Percentiles rank a stretch among this genome's conserved stretches.
Evolutionary conservation across 1,140 invertebrate genomes (phyloP).

Genomic region (Ceratina calcarata): DNA sequence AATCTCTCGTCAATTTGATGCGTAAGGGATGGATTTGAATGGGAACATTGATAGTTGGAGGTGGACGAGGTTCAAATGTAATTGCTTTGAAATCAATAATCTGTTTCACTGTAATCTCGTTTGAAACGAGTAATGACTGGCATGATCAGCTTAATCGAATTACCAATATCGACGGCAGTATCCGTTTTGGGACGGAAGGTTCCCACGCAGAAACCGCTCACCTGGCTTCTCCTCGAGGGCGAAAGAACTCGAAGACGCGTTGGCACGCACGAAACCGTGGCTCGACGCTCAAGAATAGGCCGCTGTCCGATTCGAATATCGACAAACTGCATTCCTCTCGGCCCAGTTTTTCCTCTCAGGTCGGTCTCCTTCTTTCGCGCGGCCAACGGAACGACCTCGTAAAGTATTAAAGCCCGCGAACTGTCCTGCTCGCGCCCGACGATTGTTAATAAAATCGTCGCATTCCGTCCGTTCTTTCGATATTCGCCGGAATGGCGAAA

Average conservation of each 20-base stretch:
- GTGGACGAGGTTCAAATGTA: too few relatives aligned
- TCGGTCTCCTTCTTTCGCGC: background rate
- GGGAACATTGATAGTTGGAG: too few relatives aligned
- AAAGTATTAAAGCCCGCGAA: constrained; percentile 6
- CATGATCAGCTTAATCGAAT: background rate
- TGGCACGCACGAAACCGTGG: constrained; percentile 7
- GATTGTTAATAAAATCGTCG: constrained; percentile 11
- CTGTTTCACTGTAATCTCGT: too few relatives aligned
- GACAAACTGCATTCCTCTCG: constrained; percentile 31
- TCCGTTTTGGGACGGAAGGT: background rate
- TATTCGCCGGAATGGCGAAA: too few relatives aligned
- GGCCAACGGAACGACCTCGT: constrained; percentile 8
- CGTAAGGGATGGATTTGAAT: too few relatives aligned
- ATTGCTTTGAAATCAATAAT: too few relatives aligned
- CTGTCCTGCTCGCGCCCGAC: background rate
- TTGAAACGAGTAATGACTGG: background rate
- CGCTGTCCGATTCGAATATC: constrained; percentile 28
- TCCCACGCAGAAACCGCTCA: constrained; percentile 1
- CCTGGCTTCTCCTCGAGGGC: background rate
- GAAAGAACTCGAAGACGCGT: constrained; percentile 23
- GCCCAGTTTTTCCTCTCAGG: constrained; percentile 35
- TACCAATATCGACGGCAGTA: background rate
- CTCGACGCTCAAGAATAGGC: constrained; percentile 14
- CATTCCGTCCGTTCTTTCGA: background rate
- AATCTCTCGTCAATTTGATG: too few relatives aligned